Percentiles rank a stretch among this genome's conserved stretches.
Evolutionary conservation across 1,140 invertebrate species (phyloP).

Genomic region (Zaprionus nigranus): DNA sequence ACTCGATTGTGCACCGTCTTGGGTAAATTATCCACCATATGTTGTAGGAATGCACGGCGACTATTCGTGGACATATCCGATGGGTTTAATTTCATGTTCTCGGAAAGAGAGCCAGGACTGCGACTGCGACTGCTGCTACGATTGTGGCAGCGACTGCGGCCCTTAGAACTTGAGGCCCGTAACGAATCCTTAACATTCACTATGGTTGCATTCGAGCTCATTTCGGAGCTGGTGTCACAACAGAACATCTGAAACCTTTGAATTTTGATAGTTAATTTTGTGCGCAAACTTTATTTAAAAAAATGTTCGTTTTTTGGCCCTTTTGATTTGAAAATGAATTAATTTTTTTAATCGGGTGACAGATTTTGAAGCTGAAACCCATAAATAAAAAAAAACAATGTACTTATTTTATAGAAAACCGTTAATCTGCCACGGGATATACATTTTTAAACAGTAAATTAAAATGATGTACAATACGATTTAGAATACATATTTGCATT

Average conservation of each 20-base stretch:
- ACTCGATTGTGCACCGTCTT: conserved; percentile 92
- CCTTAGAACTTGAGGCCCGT: neutral
- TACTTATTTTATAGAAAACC: neutral
- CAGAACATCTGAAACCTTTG: conserved; percentile 30
- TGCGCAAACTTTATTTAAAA: neutral
- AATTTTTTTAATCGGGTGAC: neutral
- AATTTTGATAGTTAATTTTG: conserved; percentile 16
- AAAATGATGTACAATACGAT: neutral
- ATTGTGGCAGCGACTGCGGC: conserved; percentile 6
- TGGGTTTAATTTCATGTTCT: conserved; percentile 45
- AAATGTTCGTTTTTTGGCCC: neutral
- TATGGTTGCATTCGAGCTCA: conserved; percentile 32
- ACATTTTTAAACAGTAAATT: neutral
- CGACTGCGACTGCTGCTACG: conserved; percentile 28
- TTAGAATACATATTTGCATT: neutral
- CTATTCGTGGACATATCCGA: conserved; percentile 53
- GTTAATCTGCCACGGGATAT: neutral
- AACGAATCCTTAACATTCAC: conserved; percentile 9
- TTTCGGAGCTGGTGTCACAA: conserved; percentile 16
- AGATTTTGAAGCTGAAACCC: neutral
- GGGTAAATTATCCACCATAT: conserved; percentile 87
- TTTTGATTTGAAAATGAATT: neutral
- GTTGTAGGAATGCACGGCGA: conserved; percentile 65
- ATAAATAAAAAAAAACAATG: neutral
- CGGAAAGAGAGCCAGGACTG: conserved; percentile 10